phyloP scores from a whole-genome alignment of 2,113 vertebrate species.

The Syngnathus floridae region DNA sequence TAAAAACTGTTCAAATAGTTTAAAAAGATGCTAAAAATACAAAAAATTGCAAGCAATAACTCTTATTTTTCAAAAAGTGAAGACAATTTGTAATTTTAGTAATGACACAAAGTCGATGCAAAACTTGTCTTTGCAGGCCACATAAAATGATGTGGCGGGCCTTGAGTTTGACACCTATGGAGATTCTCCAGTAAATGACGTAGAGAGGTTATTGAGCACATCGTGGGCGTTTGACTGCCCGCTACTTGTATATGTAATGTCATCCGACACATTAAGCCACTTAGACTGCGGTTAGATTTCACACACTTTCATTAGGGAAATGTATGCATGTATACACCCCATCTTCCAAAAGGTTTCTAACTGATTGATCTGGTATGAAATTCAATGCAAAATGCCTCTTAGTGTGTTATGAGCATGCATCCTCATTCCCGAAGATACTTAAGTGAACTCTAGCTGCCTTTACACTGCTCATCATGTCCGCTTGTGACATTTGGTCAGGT shows the following conservation, averaged over 20 bases:
- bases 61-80: too few relatives aligned
- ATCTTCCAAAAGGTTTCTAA: neutral
- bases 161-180: neutral
- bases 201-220: neutral
- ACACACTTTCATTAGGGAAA: neutral
- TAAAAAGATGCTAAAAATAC: too few relatives aligned
- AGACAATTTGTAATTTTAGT: too few relatives aligned
- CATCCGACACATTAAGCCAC: neutral
- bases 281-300: constrained; percentile 2
- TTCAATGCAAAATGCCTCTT: neutral
- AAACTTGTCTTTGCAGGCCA: too few relatives aligned
- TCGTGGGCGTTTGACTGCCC: neutral
- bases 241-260: neutral
- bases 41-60: too few relatives aligned
- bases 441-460: constrained; percentile 16
- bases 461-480: constrained; percentile 19
- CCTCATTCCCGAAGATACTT: neutral
- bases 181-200: neutral
- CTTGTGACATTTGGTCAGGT: constrained; percentile 58
- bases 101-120: too few relatives aligned
- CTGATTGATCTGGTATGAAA: neutral
- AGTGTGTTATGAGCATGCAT: constrained; percentile 2
- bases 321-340: neutral
- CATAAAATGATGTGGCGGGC: too few relatives aligned
- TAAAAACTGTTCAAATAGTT: too few relatives aligned